Evolutionary conservation across 2,888 invertebrate species (phyloP), one percentile per base, ranked within the genome.

Genomic region (Cephonodes hylas): DNA sequence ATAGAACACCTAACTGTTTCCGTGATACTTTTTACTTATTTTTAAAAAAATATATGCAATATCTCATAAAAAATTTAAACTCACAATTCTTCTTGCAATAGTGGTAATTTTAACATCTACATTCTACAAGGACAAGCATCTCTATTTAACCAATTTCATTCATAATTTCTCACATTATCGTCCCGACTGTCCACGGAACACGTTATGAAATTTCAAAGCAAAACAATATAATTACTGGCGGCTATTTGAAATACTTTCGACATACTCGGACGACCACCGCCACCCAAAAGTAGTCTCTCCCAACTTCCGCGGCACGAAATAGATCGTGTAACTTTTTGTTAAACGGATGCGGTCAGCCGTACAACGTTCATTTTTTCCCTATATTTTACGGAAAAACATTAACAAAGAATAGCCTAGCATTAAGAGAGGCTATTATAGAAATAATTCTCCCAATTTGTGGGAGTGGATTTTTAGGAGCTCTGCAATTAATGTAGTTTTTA

Each of bases 1-100:
- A 84, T 82, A 84, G 78, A 81, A 77, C 71, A 70, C 72, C 73
- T 75, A 69, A 66, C 64, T 68, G 65, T 69, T 67, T 66, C 67
- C 68, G 62, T 64, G 65, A 68, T 62, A 63, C 23, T 22, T 18
- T n/a, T 25, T 60, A 62, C 62, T 10, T n/a, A n/a, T 38, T 38
- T 38, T 38, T 38, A n/a, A n/a, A n/a, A n/a, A n/a, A n/a, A n/a
- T n/a, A n/a, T n/a, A n/a, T n/a, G n/a, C n/a, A n/a, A n/a, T n/a
- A n/a, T n/a, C n/a, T n/a, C n/a, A n/a, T n/a, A n/a, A n/a, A n/a
- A n/a, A n/a, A n/a, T n/a, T n/a, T n/a, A n/a, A n/a, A n/a, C n/a
- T n/a, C n/a, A n/a, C n/a, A n/a, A n/a, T n/a, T n/a, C n/a, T n/a
- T n/a, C n/a, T n/a, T n/a, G n/a, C n/a, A n/a, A n/a, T n/a, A n/a